Percentiles rank a stretch among this genome's conserved stretches.
phyloP scores from a whole-genome alignment of 2,888 invertebrate genomes.

The Troides aeacus region DNA sequence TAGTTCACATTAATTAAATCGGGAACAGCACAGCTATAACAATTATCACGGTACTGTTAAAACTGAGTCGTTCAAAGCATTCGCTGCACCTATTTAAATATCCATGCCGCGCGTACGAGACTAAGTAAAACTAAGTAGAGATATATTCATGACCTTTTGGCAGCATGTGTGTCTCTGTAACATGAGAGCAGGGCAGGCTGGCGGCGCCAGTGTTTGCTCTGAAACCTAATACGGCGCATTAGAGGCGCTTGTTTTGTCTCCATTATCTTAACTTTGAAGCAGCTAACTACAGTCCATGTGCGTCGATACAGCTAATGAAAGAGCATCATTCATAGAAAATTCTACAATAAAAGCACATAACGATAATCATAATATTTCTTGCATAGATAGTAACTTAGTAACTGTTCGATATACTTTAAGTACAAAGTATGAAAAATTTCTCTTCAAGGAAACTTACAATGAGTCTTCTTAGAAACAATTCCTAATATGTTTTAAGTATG shows the following conservation, averaged over 20 bases:
- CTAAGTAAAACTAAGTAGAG: conserved; percentile 49
- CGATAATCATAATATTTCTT: background rate
- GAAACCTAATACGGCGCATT: conserved; percentile 74
- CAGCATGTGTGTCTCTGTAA: conserved; percentile 66
- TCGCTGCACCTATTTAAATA: conserved; percentile 38
- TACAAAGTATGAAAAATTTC: no score
- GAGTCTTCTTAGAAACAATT: no score
- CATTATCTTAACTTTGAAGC: conserved; percentile 76
- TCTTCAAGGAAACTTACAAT: no score
- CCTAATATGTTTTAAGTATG: no score
- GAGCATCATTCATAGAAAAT: conserved; percentile 5
- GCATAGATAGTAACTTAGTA: no score
- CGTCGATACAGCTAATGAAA: conserved; percentile 32
- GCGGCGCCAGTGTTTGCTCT: conserved; percentile 58
- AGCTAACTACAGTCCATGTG: conserved; percentile 64
- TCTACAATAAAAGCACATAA: background rate
- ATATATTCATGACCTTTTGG: conserved; percentile 71
- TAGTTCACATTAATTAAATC: background rate
- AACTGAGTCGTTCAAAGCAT: conserved; percentile 10
- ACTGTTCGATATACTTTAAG: no score
- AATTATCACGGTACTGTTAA: conserved; percentile 11
- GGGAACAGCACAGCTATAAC: background rate
- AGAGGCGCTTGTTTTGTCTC: conserved; percentile 74
- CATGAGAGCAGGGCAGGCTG: conserved; percentile 57
- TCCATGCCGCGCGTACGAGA: conserved; percentile 46